phyloP scores from a whole-genome alignment of 2,888 invertebrate genomes.

The Sceliomorpha sp. region DNA sequence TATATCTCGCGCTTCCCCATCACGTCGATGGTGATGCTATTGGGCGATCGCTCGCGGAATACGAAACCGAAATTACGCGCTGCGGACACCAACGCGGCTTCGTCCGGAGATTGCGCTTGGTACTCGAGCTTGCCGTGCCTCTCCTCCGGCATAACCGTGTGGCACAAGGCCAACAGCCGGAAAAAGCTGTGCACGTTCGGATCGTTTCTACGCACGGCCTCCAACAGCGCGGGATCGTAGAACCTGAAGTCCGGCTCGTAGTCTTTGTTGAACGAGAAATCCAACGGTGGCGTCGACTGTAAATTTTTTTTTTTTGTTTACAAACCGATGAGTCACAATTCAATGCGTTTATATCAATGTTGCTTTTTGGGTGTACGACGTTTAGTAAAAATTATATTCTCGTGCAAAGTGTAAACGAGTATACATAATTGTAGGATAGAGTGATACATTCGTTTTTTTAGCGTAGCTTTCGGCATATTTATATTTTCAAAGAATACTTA shows the following conservation, averaged over 20 bases:
- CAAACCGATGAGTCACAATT: too few relatives aligned
- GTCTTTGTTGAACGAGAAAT: constrained; percentile 97
- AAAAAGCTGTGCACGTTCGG: constrained; percentile 92
- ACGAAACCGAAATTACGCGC: constrained; percentile 99
- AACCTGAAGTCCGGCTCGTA: constrained; percentile 96
- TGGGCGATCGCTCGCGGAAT: constrained; percentile 95
- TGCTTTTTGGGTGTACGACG: too few relatives aligned
- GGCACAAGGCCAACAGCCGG: constrained; percentile 95
- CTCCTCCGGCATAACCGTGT: constrained; percentile 99
- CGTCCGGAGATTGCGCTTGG: constrained; percentile 99
- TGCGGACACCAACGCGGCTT: constrained; percentile 97
- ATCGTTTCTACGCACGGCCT: constrained; percentile 89
- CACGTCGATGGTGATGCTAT: constrained; percentile 95
- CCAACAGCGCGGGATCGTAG: constrained; percentile 92
- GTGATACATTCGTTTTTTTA: too few relatives aligned
- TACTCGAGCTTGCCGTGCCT: constrained; percentile 90
- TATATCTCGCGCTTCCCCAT: constrained; percentile 92
- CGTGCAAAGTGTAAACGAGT: too few relatives aligned
- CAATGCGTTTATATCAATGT: too few relatives aligned
- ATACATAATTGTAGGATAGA: too few relatives aligned
- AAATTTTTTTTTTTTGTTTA: not conserved
- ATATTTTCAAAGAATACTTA: too few relatives aligned
- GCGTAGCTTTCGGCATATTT: too few relatives aligned
- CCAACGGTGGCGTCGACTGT: constrained; percentile 89
- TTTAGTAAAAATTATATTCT: too few relatives aligned